Conservation (phyloP, 2,113 vertebrate species). For the Indri indri region DNA sequence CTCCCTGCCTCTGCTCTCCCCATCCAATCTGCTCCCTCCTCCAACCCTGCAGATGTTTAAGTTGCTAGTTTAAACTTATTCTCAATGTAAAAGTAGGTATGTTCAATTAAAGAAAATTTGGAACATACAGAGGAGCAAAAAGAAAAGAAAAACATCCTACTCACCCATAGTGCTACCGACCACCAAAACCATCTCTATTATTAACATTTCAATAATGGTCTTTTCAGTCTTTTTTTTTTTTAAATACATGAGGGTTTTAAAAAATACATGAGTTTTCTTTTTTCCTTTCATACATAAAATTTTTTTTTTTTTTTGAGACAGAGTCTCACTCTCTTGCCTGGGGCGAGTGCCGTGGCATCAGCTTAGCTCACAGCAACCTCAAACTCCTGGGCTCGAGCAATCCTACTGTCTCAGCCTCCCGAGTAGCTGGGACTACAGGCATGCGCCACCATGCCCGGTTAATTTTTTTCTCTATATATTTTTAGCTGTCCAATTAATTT, state of each 20-base stretch:
- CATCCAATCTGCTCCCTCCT: not conserved
- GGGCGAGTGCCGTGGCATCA: too few species aligned
- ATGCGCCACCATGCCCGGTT: too few species aligned
- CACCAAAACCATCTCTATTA: not conserved
- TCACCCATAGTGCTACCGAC: not conserved
- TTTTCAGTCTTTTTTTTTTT: not conserved
- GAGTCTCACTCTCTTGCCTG: too few species aligned
- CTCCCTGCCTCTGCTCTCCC: not conserved
- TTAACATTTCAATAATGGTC: slow-evolving; percentile 3
- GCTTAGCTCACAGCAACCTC: too few species aligned
- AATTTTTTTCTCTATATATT: too few species aligned
- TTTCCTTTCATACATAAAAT: not conserved
- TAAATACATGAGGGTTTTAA: not conserved
- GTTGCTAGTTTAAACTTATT: not conserved
- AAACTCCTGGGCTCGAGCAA: too few species aligned
- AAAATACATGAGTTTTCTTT: not conserved
- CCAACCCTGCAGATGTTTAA: not conserved
- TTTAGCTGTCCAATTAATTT: too few species aligned
- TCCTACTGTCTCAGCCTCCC: too few species aligned
- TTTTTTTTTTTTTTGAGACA: too few species aligned
- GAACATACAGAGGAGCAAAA: slow-evolving; percentile 10
- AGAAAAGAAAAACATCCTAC: not conserved
- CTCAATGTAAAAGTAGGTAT: not conserved
- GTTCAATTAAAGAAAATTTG: not conserved
- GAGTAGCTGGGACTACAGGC: too few species aligned